phyloP scores from a whole-genome alignment of 2,888 invertebrate genomes.

The Eupelmus urozonus region DNA sequence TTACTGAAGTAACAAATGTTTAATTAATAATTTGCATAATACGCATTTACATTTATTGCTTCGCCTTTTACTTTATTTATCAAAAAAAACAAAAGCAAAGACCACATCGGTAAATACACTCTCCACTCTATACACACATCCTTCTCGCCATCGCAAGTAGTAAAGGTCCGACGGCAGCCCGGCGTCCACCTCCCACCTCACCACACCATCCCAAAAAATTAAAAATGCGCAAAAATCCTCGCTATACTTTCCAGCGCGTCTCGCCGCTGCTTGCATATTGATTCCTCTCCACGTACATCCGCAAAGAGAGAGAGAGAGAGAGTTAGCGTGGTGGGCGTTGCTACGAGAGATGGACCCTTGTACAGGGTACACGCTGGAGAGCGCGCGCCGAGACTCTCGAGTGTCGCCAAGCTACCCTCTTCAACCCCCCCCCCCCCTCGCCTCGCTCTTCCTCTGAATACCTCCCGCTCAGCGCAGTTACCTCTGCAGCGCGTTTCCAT shows the following conservation, averaged over 20 bases:
- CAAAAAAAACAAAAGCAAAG: too few species aligned
- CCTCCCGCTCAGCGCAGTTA: conserved; percentile 13
- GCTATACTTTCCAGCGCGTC: conserved; percentile 13
- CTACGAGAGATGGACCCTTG: conserved; percentile 78
- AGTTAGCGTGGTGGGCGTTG: conserved; percentile 76
- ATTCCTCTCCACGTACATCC: too few species aligned
- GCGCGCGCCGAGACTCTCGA: conserved; percentile 71
- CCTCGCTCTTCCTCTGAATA: conserved; percentile 14
- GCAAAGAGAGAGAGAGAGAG: conserved; percentile 51
- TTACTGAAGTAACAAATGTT: too few species aligned
- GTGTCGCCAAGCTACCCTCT: conserved; percentile 76
- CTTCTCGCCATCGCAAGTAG: too few species aligned
- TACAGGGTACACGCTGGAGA: conserved; percentile 63
- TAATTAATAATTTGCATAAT: too few species aligned
- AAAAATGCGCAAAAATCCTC: conserved; percentile 58
- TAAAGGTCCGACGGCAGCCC: not conserved
- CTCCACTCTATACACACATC: too few species aligned
- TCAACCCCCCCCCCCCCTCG: conserved; percentile 40
- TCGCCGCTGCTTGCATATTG: too few species aligned
- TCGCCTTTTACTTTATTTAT: too few species aligned
- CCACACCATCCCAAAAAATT: not conserved
- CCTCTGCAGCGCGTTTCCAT: conserved; percentile 23
- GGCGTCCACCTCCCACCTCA: too few species aligned
- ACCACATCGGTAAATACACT: too few species aligned
- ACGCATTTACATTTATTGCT: not conserved